Evolutionary conservation across 2,888 invertebrate species (phyloP).

Genomic region (Acrobasis consociella): DNA sequence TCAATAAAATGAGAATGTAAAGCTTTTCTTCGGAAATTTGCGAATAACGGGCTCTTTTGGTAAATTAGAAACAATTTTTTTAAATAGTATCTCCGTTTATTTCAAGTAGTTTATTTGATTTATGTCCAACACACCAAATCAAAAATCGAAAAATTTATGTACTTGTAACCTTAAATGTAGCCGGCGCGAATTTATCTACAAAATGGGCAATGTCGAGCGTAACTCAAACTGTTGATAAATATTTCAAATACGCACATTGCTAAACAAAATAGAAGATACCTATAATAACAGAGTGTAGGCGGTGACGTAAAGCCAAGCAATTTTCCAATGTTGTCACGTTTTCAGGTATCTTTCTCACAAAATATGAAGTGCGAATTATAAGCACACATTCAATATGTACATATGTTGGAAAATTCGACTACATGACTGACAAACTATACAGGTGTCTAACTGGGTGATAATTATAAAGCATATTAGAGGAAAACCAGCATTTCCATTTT

Average conservation of each 20-base stretch:
- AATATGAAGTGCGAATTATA: constrained; percentile 39
- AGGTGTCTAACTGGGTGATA: not conserved
- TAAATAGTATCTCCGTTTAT: no score
- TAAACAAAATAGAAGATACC: not conserved
- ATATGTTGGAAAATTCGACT: constrained; percentile 1
- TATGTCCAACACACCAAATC: no score
- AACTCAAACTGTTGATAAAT: constrained; percentile 13
- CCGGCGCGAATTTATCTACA: constrained; percentile 1
- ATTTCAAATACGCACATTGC: constrained; percentile 1
- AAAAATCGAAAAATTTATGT: no score
- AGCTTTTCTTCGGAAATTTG: no score
- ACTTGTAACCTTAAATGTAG: no score
- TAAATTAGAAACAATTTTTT: no score
- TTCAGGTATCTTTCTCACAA: constrained; percentile 35
- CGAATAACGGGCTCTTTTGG: no score
- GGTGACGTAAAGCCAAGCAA: constrained; percentile 40
- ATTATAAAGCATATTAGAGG: not conserved
- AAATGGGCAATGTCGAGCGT: constrained; percentile 7
- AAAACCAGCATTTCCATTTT: constrained; percentile 6
- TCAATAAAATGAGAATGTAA: constrained; percentile 7
- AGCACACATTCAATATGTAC: constrained; percentile 32
- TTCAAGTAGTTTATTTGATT: no score
- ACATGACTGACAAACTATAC: not conserved
- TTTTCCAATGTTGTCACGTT: constrained; percentile 37
- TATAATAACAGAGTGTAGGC: not conserved